These are phyloP conservation scores for Lipophrys pholis DNA, from an alignment of 2,113 vertebrate species.

Conservation along the genomic window DNA sequence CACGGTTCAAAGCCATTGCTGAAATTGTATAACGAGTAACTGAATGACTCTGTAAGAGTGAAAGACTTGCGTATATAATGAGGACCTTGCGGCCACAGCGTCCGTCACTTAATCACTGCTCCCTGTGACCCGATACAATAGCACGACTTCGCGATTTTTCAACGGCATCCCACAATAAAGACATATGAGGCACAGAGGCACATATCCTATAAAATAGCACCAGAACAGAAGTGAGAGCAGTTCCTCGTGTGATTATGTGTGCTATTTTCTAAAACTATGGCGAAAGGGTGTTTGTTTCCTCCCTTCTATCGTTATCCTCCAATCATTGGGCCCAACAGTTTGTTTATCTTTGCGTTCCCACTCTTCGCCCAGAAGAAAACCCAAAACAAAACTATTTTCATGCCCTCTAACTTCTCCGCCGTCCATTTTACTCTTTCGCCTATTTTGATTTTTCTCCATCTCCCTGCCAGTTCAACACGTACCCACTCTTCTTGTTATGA, in stretches of 20 bases:
- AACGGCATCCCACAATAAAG: slow-evolving; percentile 14
- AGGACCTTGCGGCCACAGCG: slow-evolving; percentile 31
- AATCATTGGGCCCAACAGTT: background rate
- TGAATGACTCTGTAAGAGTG: slow-evolving; percentile 8
- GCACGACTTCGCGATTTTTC: slow-evolving; percentile 11
- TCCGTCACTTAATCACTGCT: slow-evolving; percentile 12
- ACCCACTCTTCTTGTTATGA: slow-evolving; percentile 77
- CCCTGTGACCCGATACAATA: slow-evolving; percentile 9
- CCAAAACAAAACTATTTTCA: slow-evolving; percentile 32
- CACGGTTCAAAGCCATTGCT: slow-evolving; percentile 12
- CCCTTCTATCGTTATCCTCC: slow-evolving; percentile 11
- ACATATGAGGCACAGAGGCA: slow-evolving; percentile 20
- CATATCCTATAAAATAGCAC: slow-evolving; percentile 22
- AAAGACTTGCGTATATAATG: slow-evolving; percentile 24
- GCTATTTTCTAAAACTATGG: slow-evolving; percentile 51
- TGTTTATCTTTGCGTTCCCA: slow-evolving; percentile 24
- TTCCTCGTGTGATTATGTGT: slow-evolving; percentile 57
- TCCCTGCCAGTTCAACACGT: slow-evolving; percentile 67
- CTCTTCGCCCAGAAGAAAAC: slow-evolving; percentile 29
- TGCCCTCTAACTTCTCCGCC: slow-evolving; percentile 52
- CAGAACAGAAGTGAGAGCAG: slow-evolving; percentile 52
- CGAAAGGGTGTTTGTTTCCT: slow-evolving; percentile 5
- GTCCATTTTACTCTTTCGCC: slow-evolving; percentile 44
- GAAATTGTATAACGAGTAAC: slow-evolving; percentile 1
- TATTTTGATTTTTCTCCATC: slow-evolving; percentile 37